Evolutionary conservation across 2,113 vertebrate genomes (phyloP), one percentile per base, ranked within the genome.

Genomic region (Macrotis lagotis): DNA sequence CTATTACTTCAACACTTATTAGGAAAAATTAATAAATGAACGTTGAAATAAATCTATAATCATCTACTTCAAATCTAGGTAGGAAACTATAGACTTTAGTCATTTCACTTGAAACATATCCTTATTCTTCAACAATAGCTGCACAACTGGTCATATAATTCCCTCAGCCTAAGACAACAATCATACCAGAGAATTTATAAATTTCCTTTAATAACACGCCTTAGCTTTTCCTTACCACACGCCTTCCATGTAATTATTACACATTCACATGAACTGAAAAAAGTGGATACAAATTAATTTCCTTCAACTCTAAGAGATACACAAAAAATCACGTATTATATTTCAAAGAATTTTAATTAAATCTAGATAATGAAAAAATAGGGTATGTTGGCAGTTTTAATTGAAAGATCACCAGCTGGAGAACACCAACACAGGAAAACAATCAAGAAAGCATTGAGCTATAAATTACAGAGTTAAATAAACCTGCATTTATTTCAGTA

Each of bases 331-430:
- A 92, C 83, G 3, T 89, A 47, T 90, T 97, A 90, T 53, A 96
- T 97, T 97, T 96, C 95, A 97, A 98, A 96, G 88, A 95, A 95
- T 94, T 97, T 97, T 97, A 98, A 98, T 98, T 98, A 97, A 97
- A 97, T 96, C 93, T 95, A 96, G 95, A 93, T 96, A 97, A 97
- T 91, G 48, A 48, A 90, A 97, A 96, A 97, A 96, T 55, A 97
- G 97, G 50, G 47, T 96, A 92, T 53, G 52, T 94, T 93, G 96
- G 92, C 94, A 92, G 88, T 97, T 97, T 98, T 98, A 97, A 97
- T 97, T 97, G 96, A 97, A 98, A 98, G 96, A 97, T 94, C 4
- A 5, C 94, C 94, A 97, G 93, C 93, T 96, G 93, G 94, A 98
- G 92, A 97, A 97, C 90, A 90, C 11, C 14, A 91, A 96, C 96